Conservation (phyloP, 2,888 invertebrate genomes). For the Tyria jacobaeae region DNA sequence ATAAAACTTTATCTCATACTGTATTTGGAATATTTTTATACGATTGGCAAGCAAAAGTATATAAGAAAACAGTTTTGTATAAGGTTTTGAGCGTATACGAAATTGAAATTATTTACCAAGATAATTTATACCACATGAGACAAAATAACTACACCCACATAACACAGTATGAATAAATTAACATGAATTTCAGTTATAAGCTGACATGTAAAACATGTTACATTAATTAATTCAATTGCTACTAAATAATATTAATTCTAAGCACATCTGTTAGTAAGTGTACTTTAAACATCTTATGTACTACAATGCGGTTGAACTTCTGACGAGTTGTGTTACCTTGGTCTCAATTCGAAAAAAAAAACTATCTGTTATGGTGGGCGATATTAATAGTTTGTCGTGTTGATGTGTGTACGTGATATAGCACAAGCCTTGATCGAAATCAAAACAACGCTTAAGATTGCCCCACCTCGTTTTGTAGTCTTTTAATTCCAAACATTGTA, state of each 20-base stretch:
- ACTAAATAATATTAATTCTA: conserved; percentile 14
- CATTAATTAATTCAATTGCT: conserved; percentile 13
- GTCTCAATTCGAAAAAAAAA: conserved; percentile 58
- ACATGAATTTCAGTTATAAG: conserved; percentile 9
- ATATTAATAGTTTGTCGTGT: conserved; percentile 59
- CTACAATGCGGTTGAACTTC: conserved; percentile 49
- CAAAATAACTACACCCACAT: conserved; percentile 1
- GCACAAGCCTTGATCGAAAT: conserved; percentile 30
- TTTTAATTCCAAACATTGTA: neutral
- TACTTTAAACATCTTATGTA: conserved; percentile 37
- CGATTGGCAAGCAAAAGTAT: neutral
- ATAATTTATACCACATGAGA: conserved; percentile 1
- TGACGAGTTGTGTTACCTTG: conserved; percentile 57
- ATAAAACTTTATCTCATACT: too few species aligned
- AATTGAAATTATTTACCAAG: neutral
- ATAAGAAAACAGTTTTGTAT: too few species aligned
- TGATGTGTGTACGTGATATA: conserved; percentile 47
- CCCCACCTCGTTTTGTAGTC: conserved; percentile 15
- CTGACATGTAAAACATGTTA: conserved; percentile 1
- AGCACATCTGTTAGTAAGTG: conserved; percentile 28
- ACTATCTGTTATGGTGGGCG: conserved; percentile 51
- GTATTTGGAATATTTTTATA: neutral
- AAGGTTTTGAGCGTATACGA: neutral
- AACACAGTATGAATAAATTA: conserved; percentile 14
- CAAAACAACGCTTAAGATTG: conserved; percentile 22